These are phyloP conservation scores for Pteria penguin DNA, from an alignment of 2,888 invertebrate species.

Conservation along the genomic window DNA sequence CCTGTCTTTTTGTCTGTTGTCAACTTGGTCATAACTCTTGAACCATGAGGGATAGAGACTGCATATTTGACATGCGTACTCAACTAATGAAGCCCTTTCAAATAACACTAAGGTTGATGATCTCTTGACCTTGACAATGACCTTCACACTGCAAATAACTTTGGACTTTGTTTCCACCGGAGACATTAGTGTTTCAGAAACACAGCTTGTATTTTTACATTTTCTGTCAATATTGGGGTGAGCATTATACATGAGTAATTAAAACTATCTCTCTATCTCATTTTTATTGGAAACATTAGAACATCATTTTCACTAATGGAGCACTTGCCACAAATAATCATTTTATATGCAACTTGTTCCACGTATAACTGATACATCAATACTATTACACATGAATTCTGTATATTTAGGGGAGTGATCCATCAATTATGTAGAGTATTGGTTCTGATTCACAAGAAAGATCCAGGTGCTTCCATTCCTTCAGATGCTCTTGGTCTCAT, in stretches of 20 bases:
- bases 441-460: conserved; percentile 70
- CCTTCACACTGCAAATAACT: neutral
- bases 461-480: conserved; percentile 68
- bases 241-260: too few relatives aligned
- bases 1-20: neutral
- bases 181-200: too few relatives aligned
- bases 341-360: too few relatives aligned
- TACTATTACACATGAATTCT: too few relatives aligned
- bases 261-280: too few relatives aligned
- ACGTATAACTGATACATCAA: too few relatives aligned
- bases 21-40: neutral
- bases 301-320: too few relatives aligned
- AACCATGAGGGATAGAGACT: neutral
- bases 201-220: too few relatives aligned
- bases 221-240: too few relatives aligned
- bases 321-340: too few relatives aligned
- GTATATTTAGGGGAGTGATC: conserved; percentile 67
- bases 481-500: conserved; percentile 72
- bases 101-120: neutral
- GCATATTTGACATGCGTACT: neutral
- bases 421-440: conserved; percentile 74
- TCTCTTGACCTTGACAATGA: neutral
- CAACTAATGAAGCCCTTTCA: neutral
- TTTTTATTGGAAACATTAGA: too few relatives aligned
- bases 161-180: too few relatives aligned